These are phyloP conservation scores for Lepidocyrtinus sp. DNA, from an alignment of 2,888 invertebrate species.

Conservation along the genomic window DNA sequence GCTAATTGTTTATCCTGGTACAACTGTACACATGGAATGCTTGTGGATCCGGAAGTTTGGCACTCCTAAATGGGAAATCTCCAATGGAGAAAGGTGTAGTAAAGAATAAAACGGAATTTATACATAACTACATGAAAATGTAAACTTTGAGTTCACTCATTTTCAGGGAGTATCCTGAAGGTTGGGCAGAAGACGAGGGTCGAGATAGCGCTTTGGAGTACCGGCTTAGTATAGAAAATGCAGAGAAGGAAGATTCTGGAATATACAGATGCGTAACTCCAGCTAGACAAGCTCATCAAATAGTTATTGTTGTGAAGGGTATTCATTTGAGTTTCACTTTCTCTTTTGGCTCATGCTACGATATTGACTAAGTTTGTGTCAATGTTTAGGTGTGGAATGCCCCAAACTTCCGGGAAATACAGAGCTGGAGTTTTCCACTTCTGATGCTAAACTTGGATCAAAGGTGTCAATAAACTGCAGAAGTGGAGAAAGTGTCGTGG, in stretches of 20 bases:
- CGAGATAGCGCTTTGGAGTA: slow-evolving; percentile 86
- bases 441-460: slow-evolving; percentile 83
- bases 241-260: slow-evolving; percentile 88
- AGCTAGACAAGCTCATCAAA: slow-evolving; percentile 84
- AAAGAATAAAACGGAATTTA: slow-evolving; percentile 39
- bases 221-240: slow-evolving; percentile 85
- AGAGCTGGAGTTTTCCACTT: slow-evolving; percentile 81
- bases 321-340: slow-evolving; percentile 47
- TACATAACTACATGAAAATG: no score
- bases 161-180: slow-evolving; percentile 81
- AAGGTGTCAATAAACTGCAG: slow-evolving; percentile 79
- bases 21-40: slow-evolving; percentile 83
- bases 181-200: slow-evolving; percentile 86
- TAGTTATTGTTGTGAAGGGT: slow-evolving; percentile 87
- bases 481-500: slow-evolving; percentile 86
- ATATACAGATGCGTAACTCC: slow-evolving; percentile 89
- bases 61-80: slow-evolving; percentile 77
- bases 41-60: slow-evolving; percentile 90
- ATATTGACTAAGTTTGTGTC: not conserved
- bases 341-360: no score
- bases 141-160: not conserved
- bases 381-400: slow-evolving; percentile 80
- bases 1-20: slow-evolving; percentile 82
- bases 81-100: slow-evolving; percentile 36
- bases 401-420: slow-evolving; percentile 82